Evolutionary conservation across 2,797 vertebrate species (phyloP).

Genomic region (Sebastes cheni): DNA sequence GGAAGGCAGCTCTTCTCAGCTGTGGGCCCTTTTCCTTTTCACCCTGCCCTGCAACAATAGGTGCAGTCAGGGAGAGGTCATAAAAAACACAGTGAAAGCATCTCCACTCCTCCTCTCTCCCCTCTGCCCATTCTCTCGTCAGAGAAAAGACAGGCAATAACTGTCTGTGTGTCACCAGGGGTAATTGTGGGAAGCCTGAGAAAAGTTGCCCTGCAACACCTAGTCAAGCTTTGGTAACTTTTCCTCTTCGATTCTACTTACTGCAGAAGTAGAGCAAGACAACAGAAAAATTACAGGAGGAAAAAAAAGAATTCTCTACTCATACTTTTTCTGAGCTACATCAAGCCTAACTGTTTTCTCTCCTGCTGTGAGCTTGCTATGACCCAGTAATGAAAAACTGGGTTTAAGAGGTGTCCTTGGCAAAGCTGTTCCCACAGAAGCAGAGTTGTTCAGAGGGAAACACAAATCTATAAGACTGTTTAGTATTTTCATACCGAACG

Average conservation of each 20-base stretch:
- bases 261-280: constrained; percentile 7
- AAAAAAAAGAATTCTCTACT: background rate
- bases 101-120: constrained; percentile 81
- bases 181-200: constrained; percentile 74
- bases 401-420: background rate
- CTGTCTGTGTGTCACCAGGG: constrained; percentile 79
- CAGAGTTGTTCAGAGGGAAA: background rate
- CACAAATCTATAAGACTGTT: background rate
- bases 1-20: constrained; percentile 74
- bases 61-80: constrained; percentile 83
- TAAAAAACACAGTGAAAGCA: constrained; percentile 83
- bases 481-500: background rate
- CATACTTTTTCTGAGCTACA: background rate
- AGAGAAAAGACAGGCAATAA: constrained; percentile 80
- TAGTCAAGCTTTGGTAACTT: constrained; percentile 58
- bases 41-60: constrained; percentile 76
- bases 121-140: constrained; percentile 78
- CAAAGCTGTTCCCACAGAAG: background rate
- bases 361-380: background rate
- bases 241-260: constrained; percentile 23
- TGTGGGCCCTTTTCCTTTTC: constrained; percentile 79
- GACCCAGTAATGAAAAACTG: constrained; percentile 17
- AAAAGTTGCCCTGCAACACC: constrained; percentile 72
- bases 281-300: constrained; percentile 10
- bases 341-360: background rate